Evolutionary conservation across 2,113 vertebrate genomes (phyloP).

Genomic region (Lepisosteus osseus): DNA sequence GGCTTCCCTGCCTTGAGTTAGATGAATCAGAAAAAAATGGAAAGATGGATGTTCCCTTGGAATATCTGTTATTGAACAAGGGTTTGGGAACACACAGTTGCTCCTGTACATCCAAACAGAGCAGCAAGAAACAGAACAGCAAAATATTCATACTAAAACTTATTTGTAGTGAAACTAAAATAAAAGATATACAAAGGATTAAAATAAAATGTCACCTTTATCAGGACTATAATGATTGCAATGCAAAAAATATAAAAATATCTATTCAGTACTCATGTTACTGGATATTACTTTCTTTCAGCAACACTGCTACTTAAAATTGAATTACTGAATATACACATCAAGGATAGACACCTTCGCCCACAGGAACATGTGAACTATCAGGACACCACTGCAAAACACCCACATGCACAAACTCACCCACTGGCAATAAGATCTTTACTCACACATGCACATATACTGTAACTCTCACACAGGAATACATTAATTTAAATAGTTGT

Average conservation of each 20-base stretch:
- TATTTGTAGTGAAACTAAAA: too few relatives aligned
- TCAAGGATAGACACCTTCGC: slow-evolving; percentile 17
- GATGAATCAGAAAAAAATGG: too few relatives aligned
- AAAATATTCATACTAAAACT: too few relatives aligned
- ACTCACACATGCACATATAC: slow-evolving; percentile 22
- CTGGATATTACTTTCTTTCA: slow-evolving; percentile 14
- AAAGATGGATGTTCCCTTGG: too few relatives aligned
- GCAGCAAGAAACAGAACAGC: not conserved
- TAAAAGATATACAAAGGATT: too few relatives aligned
- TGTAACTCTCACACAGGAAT: not conserved
- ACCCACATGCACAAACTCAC: slow-evolving; percentile 19
- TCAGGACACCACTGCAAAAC: slow-evolving; percentile 25
- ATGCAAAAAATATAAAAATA: too few relatives aligned
- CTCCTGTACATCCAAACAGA: not conserved
- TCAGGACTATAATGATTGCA: not conserved
- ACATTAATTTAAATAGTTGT: not conserved
- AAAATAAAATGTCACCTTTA: too few relatives aligned
- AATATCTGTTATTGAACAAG: too few relatives aligned
- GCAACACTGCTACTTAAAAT: slow-evolving; percentile 5
- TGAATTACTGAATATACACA: slow-evolving; percentile 12
- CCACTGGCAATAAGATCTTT: slow-evolving; percentile 8
- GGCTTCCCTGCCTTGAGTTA: too few relatives aligned
- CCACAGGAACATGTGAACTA: slow-evolving; percentile 15
- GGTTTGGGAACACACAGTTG: too few relatives aligned
- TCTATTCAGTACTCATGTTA: too few relatives aligned